A percentile compares a stretch with the other conserved stretches of the same genome.
phyloP scores from a whole-genome alignment of 2,888 invertebrate genomes.

The Diploptera punctata region DNA sequence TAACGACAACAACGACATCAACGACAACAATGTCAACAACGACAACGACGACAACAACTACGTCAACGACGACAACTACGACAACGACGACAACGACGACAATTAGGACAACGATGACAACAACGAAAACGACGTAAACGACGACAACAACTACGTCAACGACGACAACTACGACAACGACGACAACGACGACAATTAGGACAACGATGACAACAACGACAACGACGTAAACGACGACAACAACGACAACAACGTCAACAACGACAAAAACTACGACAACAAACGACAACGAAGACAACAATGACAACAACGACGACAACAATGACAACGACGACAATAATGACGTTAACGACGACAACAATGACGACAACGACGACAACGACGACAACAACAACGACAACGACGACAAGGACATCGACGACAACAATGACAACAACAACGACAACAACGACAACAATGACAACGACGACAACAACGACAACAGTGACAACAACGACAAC shows the following conservation, averaged over 20 bases:
- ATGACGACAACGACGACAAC: neutral
- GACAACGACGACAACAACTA: neutral
- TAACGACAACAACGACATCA: neutral
- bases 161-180: neutral
- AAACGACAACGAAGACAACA: neutral
- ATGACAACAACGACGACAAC: constrained; percentile 1
- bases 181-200: too few relatives aligned
- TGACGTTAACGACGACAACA: neutral
- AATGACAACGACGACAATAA: neutral
- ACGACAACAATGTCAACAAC: neutral
- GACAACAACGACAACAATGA: neutral
- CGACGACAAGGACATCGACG: neutral
- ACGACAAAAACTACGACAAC: neutral
- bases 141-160: neutral
- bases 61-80: neutral
- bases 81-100: neutral
- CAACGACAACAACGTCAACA: neutral
- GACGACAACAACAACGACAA: neutral
- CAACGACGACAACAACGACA: neutral
- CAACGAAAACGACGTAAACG: neutral
- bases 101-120: neutral
- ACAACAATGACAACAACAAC: neutral
- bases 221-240: too few relatives aligned
- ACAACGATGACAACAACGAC: too few relatives aligned
- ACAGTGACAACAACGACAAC: neutral